These are phyloP conservation scores for Halcyon chelicuti DNA, from an alignment of 2,797 vertebrate species.

Conservation along the genomic window DNA sequence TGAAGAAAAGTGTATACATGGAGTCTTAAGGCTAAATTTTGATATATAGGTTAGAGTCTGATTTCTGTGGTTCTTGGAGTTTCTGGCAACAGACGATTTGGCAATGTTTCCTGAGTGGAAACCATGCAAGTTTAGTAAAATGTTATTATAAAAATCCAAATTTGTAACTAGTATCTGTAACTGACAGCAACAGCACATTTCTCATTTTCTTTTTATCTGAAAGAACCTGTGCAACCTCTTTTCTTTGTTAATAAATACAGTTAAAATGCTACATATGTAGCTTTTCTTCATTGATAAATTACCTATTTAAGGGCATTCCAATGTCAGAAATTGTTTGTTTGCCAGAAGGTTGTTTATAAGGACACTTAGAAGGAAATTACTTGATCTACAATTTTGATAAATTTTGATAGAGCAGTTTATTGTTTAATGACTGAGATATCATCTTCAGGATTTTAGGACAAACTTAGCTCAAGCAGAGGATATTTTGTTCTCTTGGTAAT, in stretches of 20 bases:
- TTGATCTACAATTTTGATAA: slow-evolving; percentile 3
- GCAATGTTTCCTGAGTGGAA: not conserved
- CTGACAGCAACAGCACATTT: not conserved
- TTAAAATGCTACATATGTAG: slow-evolving; percentile 24
- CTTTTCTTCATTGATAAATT: slow-evolving; percentile 23
- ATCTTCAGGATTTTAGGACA: slow-evolving; percentile 61
- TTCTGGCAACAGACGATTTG: not conserved
- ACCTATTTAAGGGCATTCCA: not conserved
- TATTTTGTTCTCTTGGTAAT: slow-evolving; percentile 35
- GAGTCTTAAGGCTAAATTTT: not conserved
- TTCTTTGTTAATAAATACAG: slow-evolving; percentile 37
- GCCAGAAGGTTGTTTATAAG: slow-evolving; percentile 31
- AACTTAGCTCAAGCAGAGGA: slow-evolving; percentile 28
- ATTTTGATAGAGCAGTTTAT: slow-evolving; percentile 44
- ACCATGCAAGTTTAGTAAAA: not conserved
- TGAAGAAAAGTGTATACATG: not conserved
- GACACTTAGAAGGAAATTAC: slow-evolving; percentile 40
- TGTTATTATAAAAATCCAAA: not conserved
- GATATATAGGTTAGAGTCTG: not conserved
- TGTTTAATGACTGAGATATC: not conserved
- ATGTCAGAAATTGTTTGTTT: not conserved
- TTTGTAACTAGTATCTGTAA: not conserved
- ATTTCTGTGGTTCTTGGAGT: not conserved
- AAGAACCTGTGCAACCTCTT: not conserved
- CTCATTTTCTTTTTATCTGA: not conserved